phyloP scores from a whole-genome alignment of 2,113 vertebrate genomes.

The Myrmecophaga tridactyla region DNA sequence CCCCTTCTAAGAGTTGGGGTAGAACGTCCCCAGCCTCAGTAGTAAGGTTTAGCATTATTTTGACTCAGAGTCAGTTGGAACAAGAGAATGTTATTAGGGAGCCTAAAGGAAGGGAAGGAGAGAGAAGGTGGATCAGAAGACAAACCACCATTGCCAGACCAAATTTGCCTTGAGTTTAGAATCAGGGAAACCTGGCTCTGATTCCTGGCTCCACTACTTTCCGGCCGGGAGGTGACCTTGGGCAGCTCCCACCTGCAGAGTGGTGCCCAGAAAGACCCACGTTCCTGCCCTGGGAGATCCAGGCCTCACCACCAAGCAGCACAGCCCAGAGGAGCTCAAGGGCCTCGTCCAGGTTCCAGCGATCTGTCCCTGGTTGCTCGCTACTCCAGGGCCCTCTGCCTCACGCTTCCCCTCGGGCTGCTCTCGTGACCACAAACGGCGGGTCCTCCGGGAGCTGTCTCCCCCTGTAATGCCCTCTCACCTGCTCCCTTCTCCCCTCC shows the following conservation, averaged over 20 bases:
- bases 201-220: background rate
- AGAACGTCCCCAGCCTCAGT: too few relatives aligned
- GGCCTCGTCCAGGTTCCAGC: rapidly evolving
- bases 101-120: background rate
- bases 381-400: too few relatives aligned
- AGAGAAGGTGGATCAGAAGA: background rate
- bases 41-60: background rate
- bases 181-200: background rate
- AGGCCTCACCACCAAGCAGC: background rate
- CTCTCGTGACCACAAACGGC: too few relatives aligned
- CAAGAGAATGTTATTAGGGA: background rate
- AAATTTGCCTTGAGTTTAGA: background rate
- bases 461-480: rapidly evolving
- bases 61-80: background rate
- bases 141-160: background rate
- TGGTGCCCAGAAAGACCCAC: background rate
- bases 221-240: rapidly evolving
- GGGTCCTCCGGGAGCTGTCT: background rate
- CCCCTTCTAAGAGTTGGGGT: rapidly evolving
- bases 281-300: background rate
- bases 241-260: background rate
- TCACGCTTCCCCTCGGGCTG: too few relatives aligned
- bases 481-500: background rate
- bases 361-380: rapidly evolving
- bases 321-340: background rate